Evolutionary conservation across 2,113 vertebrate genomes (phyloP).

Genomic region (Heterocephalus glaber): DNA sequence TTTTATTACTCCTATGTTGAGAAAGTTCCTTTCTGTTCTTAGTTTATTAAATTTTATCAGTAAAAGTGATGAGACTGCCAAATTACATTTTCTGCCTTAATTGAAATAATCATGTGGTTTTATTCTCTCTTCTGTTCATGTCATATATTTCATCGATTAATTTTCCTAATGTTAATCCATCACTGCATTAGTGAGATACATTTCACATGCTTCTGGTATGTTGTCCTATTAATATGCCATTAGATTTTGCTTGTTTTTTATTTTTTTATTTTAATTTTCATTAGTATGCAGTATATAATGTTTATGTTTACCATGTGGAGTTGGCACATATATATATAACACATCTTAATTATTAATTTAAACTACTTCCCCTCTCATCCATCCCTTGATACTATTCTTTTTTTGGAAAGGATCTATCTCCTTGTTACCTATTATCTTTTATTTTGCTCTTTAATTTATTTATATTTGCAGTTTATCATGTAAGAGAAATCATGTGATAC

Average conservation of each 20-base stretch:
- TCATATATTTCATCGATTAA: not conserved
- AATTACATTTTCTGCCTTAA: conserved; percentile 23
- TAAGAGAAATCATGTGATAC: no score
- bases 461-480: no score
- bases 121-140: not conserved
- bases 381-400: no score
- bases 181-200: not conserved
- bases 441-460: no score
- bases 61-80: not conserved
- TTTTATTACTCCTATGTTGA: not conserved
- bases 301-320: no score
- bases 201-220: not conserved
- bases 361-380: no score
- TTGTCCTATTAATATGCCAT: not conserved
- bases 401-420: no score
- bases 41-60: conserved; percentile 37
- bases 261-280: no score
- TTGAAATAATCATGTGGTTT: not conserved
- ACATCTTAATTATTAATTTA: no score
- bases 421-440: no score
- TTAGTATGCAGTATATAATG: no score
- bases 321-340: no score
- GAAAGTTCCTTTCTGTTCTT: conserved; percentile 22
- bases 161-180: not conserved
- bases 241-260: not conserved